Evolutionary conservation across 2,113 vertebrate species (phyloP).

Genomic region (Herpailurus yagouaroundi): DNA sequence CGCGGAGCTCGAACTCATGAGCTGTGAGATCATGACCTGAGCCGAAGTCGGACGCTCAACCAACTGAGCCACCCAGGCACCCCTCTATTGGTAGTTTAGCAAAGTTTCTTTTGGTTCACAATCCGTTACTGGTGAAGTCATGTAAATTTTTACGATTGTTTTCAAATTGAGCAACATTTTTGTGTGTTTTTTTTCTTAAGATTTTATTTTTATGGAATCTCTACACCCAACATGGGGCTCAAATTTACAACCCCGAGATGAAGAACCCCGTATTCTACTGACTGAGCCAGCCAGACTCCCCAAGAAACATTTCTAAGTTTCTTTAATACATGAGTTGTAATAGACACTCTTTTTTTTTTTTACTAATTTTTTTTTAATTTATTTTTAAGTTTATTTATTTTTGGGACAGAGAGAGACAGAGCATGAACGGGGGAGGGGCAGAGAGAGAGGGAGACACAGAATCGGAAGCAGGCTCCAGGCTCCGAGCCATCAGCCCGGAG

Average conservation of each 20-base stretch:
- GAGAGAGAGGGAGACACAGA: too few relatives aligned
- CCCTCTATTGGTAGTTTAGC: background rate
- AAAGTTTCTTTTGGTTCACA: background rate
- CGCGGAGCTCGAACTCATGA: too few relatives aligned
- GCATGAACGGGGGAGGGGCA: too few relatives aligned
- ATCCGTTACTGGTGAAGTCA: background rate
- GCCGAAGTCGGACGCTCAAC: too few relatives aligned
- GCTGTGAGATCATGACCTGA: too few relatives aligned
- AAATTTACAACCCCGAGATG: background rate
- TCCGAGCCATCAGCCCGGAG: too few relatives aligned
- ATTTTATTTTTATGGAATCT: background rate
- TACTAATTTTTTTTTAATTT: too few relatives aligned
- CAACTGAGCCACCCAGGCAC: too few relatives aligned
- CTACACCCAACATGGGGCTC: background rate
- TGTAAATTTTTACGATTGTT: background rate
- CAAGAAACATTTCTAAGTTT: conserved; percentile 3
- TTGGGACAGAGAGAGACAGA: too few relatives aligned
- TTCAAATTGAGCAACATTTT: background rate
- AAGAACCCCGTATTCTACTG: background rate
- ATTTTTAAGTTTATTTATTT: too few relatives aligned
- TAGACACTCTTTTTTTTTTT: background rate
- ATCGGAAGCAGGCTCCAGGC: too few relatives aligned
- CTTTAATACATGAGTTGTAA: background rate
- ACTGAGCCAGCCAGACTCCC: background rate
- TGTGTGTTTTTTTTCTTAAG: background rate